A percentile compares a stretch with the other conserved stretches of the same genome.
phyloP scores from a whole-genome alignment of 2,888 invertebrate species.

The Sialis fuliginosa region DNA sequence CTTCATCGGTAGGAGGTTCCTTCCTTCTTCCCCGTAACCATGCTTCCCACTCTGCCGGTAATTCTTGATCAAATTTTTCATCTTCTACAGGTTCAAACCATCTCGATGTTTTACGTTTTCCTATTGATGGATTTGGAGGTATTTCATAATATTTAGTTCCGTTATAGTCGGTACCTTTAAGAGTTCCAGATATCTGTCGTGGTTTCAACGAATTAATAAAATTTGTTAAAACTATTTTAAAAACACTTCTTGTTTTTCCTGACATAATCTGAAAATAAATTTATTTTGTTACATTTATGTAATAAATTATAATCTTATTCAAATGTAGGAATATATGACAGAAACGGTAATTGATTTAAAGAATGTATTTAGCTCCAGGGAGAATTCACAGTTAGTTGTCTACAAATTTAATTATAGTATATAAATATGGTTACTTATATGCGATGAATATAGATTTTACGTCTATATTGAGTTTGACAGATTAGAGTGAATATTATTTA shows the following conservation, averaged over 20 bases:
- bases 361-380: too few relatives aligned
- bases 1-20: slow-evolving; percentile 54
- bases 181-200: slow-evolving; percentile 31
- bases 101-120: slow-evolving; percentile 44
- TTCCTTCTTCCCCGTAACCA: slow-evolving; percentile 51
- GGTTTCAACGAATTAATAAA: slow-evolving; percentile 45
- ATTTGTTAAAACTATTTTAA: slow-evolving; percentile 32
- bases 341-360: neutral
- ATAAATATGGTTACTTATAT: too few relatives aligned
- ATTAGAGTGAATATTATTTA: too few relatives aligned
- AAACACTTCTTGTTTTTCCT: slow-evolving; percentile 17
- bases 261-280: slow-evolving; percentile 12
- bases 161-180: slow-evolving; percentile 56
- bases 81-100: slow-evolving; percentile 55
- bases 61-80: slow-evolving; percentile 48
- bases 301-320: neutral
- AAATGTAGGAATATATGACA: neutral
- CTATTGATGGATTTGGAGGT: slow-evolving; percentile 41
- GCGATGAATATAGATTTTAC: too few relatives aligned
- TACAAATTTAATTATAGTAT: too few relatives aligned
- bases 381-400: too few relatives aligned
- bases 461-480: too few relatives aligned
- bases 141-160: slow-evolving; percentile 75
- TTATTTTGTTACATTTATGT: too few relatives aligned
- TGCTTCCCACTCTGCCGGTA: slow-evolving; percentile 77